Evolutionary conservation across 2,113 vertebrate genomes (phyloP).

Genomic region (Upupa epops): DNA sequence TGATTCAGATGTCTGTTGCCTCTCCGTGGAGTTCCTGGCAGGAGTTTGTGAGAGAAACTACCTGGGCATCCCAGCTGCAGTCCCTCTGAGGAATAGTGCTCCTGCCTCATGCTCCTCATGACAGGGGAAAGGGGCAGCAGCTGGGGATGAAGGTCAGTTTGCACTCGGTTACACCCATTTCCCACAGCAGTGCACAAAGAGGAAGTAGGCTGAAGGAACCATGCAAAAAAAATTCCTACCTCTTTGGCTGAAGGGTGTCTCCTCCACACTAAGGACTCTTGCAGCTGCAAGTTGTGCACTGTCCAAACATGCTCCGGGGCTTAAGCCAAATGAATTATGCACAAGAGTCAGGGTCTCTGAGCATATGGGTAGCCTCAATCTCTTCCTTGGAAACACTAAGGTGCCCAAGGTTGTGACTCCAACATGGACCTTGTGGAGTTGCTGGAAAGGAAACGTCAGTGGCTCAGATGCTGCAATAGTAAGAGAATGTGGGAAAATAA

Average conservation of each 20-base stretch:
- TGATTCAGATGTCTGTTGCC: neutral
- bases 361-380: neutral
- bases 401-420: neutral
- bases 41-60: neutral
- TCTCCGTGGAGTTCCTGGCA: neutral
- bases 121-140: accelerated
- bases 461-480: neutral
- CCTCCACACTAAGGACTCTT: neutral
- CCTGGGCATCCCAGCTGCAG: neutral
- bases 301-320: neutral
- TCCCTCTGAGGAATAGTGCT: neutral
- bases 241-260: neutral
- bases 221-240: neutral
- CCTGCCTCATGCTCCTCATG: neutral
- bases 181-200: neutral
- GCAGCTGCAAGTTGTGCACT: neutral
- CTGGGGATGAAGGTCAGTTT: accelerated
- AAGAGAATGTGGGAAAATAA: neutral
- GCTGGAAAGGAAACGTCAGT: neutral
- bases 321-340: neutral
- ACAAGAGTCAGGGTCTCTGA: neutral
- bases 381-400: neutral
- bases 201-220: neutral
- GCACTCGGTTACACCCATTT: neutral
- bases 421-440: neutral